Evolutionary conservation across 2,113 vertebrate genomes (phyloP), one percentile per base, ranked within the genome.

Genomic region (Ranitomeya variabilis): DNA sequence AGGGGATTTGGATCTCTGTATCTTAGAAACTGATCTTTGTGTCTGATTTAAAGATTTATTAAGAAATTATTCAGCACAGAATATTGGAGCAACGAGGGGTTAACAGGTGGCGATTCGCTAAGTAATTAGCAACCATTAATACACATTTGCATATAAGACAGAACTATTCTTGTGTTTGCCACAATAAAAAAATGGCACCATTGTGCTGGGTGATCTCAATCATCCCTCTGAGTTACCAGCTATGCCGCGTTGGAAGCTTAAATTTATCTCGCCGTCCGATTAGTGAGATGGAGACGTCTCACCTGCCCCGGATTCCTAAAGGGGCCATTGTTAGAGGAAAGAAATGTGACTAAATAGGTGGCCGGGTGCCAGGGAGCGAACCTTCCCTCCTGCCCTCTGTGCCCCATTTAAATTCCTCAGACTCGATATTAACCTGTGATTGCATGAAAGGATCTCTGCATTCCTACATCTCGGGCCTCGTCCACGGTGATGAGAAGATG

Each of bases 321-420:
- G 55, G 57, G 67, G 59, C 60, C 76, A 80, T 78, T 79, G 85
- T 67, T 86, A 26, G 37, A 9, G 45, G 45, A 67, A 55, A 66
- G 60, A 80, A 51, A 86, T 13, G 74, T 80, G 74, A 78, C 71
- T 45, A 64, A 16, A 64, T 6, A 45, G 59, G 74, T 84, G 64
- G 82, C 21, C 2, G 19, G 21, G 37, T 83, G 73, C 85, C 85
- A 64, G 37, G 79, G 15, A n/a, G 7, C 13, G 12, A 19, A 55
- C 37, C 74, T 67, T 54, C 8, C n/a, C 85, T 26, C 15, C 51
- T 80, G 73, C 85, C 55, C 52, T 37, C 23, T 59, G 52, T 14
- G 31, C 74, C 71, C 85, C 60, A 77, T 86, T 64, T 19, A 80
- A 51, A 86, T 86, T 78, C 85, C 76, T 86, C 54, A 54, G 54